Evolutionary conservation across 2,797 vertebrate genomes (phyloP).

Genomic region (Crenuchus spilurus): DNA sequence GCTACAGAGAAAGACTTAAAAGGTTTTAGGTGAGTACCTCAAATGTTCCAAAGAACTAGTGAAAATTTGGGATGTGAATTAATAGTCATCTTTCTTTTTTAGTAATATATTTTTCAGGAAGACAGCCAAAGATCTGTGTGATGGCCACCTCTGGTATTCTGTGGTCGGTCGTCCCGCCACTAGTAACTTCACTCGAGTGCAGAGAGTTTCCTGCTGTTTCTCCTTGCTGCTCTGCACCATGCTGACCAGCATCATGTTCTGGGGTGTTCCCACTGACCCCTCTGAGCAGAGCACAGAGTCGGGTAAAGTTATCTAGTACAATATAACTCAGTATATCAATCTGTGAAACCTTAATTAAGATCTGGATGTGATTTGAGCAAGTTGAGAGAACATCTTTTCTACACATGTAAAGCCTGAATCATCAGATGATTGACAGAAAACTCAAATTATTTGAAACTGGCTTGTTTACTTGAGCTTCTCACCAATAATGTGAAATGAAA

Average conservation of each 20-base stretch:
- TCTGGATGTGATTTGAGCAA: too few relatives aligned
- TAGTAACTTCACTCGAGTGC: slow-evolving; percentile 90
- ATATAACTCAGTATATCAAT: too few relatives aligned
- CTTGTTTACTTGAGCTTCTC: too few relatives aligned
- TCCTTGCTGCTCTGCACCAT: slow-evolving; percentile 95
- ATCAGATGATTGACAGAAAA: too few relatives aligned
- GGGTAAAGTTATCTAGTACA: slow-evolving; percentile 71
- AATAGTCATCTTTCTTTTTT: background rate
- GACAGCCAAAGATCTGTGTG: slow-evolving; percentile 89
- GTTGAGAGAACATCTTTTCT: too few relatives aligned
- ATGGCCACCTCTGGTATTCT: slow-evolving; percentile 94
- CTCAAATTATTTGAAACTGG: too few relatives aligned
- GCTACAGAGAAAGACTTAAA: slow-evolving; percentile 91
- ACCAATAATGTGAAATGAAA: too few relatives aligned
- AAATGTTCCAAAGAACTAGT: background rate
- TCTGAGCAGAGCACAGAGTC: slow-evolving; percentile 95
- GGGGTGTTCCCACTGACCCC: slow-evolving; percentile 90
- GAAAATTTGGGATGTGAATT: background rate
- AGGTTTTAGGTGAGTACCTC: slow-evolving; percentile 83
- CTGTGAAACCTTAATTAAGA: too few relatives aligned
- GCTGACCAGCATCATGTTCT: slow-evolving; percentile 97
- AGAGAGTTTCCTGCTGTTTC: slow-evolving; percentile 93
- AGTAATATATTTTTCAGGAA: slow-evolving; percentile 95
- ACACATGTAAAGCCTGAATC: too few relatives aligned
- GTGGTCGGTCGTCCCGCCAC: slow-evolving; percentile 85